A percentile compares a stretch with the other conserved stretches of the same genome.
Conservation (phyloP, 2,888 invertebrate genomes). For the Chaitophorus viminalis region DNA sequence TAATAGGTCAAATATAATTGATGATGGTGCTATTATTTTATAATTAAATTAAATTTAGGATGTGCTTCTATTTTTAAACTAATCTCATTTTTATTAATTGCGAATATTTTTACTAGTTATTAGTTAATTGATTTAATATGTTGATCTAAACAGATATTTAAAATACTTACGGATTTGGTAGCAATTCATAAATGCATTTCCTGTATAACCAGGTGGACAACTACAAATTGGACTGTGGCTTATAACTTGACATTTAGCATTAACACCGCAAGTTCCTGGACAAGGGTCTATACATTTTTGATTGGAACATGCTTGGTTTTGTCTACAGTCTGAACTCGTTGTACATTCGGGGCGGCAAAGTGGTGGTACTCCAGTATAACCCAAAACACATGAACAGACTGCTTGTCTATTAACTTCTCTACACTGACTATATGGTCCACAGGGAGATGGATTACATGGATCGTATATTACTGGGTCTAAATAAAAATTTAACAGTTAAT, state of each 20-base stretch:
- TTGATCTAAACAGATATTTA: not conserved
- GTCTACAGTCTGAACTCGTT: slow-evolving; percentile 69
- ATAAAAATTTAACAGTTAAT: not conserved
- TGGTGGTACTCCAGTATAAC: slow-evolving; percentile 74
- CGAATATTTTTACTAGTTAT: not conserved
- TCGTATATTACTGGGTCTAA: slow-evolving; percentile 65
- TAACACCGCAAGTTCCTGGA: slow-evolving; percentile 68
- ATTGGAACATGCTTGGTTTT: slow-evolving; percentile 67
- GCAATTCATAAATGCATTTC: slow-evolving; percentile 70
- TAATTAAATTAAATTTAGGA: no score
- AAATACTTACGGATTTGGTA: slow-evolving; percentile 47
- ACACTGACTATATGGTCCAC: slow-evolving; percentile 75
- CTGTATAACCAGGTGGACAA: slow-evolving; percentile 70
- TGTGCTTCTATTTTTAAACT: not conserved
- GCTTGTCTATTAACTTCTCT: slow-evolving; percentile 67
- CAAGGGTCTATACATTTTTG: slow-evolving; percentile 69
- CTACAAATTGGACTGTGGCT: slow-evolving; percentile 69
- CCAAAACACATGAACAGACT: slow-evolving; percentile 75
- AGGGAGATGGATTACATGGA: slow-evolving; percentile 81
- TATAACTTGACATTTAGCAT: slow-evolving; percentile 68
- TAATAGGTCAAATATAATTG: not conserved
- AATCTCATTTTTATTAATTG: not conserved
- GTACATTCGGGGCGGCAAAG: slow-evolving; percentile 69
- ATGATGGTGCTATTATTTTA: not conserved
- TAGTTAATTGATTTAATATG: not conserved